These are phyloP conservation scores for Agrotis ipsilon DNA, from an alignment of 2,888 invertebrate species.

Conservation along the genomic window DNA sequence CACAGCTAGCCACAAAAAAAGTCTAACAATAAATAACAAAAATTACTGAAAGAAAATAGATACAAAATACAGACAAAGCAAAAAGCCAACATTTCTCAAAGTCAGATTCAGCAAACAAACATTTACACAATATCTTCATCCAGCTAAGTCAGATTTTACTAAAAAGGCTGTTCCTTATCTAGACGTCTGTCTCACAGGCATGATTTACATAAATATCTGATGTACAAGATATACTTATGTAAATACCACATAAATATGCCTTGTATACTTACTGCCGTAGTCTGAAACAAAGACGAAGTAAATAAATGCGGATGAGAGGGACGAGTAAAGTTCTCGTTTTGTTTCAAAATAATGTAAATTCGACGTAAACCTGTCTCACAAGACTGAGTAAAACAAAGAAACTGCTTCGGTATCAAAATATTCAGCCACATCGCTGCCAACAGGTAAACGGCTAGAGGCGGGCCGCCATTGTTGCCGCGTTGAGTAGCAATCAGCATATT, in stretches of 20 bases:
- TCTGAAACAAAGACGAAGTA: constrained; percentile 26
- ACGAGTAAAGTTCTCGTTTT: background rate
- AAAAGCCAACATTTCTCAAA: background rate
- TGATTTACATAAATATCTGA: constrained; percentile 61
- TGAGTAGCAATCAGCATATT: constrained; percentile 12
- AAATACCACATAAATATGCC: constrained; percentile 50
- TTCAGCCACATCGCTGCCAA: background rate
- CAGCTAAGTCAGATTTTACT: constrained; percentile 26
- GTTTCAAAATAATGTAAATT: constrained; percentile 34
- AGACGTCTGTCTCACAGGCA: constrained; percentile 49
- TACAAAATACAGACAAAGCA: background rate
- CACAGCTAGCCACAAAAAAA: no score
- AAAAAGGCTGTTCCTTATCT: constrained; percentile 50
- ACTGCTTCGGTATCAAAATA: constrained; percentile 1
- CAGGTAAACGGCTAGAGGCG: constrained; percentile 10
- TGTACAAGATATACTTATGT: constrained; percentile 52
- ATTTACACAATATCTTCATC: constrained; percentile 43
- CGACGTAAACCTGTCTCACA: background rate
- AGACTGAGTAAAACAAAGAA: background rate
- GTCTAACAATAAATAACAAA: background rate
- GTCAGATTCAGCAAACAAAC: constrained; percentile 37
- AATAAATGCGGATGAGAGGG: constrained; percentile 34
- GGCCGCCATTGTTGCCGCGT: background rate
- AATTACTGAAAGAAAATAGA: background rate
- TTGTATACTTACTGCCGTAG: constrained; percentile 7